Percentiles rank a stretch among this genome's conserved stretches.
These are phyloP conservation scores for Paracanthobrama guichenoti DNA, from an alignment of 2,113 vertebrate species.

Conservation along the genomic window DNA sequence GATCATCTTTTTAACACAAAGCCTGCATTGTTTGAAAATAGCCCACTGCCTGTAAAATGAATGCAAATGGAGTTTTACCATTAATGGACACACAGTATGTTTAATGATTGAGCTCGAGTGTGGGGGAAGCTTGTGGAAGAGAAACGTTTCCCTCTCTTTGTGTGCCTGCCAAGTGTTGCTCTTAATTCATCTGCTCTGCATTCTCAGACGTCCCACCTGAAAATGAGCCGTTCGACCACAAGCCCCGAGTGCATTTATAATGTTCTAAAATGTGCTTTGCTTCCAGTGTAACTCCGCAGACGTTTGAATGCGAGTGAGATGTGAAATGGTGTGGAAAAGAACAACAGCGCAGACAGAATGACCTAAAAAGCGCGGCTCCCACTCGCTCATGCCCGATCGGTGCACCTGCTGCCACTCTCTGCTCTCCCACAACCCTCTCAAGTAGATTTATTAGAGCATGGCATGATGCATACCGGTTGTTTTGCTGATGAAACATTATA, in stretches of 20 bases:
- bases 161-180: conserved; percentile 19
- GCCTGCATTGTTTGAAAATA: conserved; percentile 25
- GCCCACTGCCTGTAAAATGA: conserved; percentile 27
- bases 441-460: conserved; percentile 42
- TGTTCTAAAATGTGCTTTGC: background rate
- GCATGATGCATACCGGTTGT: background rate
- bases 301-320: background rate
- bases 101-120: conserved; percentile 25
- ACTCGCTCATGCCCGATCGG: background rate
- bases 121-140: conserved; percentile 18
- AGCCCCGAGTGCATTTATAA: background rate
- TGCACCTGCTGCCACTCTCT: conserved; percentile 33
- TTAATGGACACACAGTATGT: conserved; percentile 18
- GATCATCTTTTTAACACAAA: conserved; percentile 22
- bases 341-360: conserved; percentile 31
- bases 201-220: conserved; percentile 26
- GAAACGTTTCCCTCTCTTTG: conserved; percentile 10
- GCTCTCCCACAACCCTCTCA: conserved; percentile 23
- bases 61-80: conserved; percentile 32
- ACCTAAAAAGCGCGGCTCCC: conserved; percentile 10
- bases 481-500: conserved; percentile 10
- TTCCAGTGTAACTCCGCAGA: conserved; percentile 2
- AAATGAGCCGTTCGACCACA: background rate
- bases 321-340: background rate
- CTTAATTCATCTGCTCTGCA: conserved; percentile 23